These are phyloP conservation scores for Halichondria panicea DNA, from an alignment of 37 sponge, comb jelly and placozoan species.

Conservation along the genomic window DNA sequence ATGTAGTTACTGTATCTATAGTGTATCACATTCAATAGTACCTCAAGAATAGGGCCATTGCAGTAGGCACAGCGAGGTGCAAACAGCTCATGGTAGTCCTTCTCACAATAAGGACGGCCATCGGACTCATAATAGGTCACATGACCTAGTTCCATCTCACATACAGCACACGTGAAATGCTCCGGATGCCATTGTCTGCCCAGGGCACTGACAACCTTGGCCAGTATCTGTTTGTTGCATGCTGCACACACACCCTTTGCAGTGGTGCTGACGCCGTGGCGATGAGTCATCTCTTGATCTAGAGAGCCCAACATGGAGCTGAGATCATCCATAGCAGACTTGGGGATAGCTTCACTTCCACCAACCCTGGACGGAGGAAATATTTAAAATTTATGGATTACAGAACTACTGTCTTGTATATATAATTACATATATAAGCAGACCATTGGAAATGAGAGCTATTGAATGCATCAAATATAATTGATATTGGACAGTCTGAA, in stretches of 20 bases:
- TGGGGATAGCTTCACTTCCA: no score
- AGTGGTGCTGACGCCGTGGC: conserved; percentile 72
- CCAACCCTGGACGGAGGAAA: no score
- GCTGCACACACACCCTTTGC: conserved; percentile 90
- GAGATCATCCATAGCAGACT: conserved; percentile 50
- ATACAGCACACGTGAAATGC: conserved; percentile 92
- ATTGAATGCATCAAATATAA: no score
- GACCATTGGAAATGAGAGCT: no score
- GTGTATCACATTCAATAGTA: conserved; percentile 3
- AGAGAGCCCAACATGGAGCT: conserved; percentile 85
- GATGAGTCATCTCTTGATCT: conserved; percentile 55
- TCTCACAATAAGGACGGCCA: conserved; percentile 94
- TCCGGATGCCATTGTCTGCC: conserved; percentile 93
- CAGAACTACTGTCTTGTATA: no score
- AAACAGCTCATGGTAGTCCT: conserved; percentile 96
- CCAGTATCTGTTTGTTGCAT: conserved; percentile 91
- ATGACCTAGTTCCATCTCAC: conserved; percentile 76
- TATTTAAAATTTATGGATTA: no score
- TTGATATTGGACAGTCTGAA: no score
- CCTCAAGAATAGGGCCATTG: conserved; percentile 94
- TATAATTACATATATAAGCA: no score
- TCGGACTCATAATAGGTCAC: conserved; percentile 88
- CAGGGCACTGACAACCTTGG: conserved; percentile 87
- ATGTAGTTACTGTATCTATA: not conserved
- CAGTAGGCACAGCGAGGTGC: conserved; percentile 97